A percentile compares a stretch with the other conserved stretches of the same genome.
phyloP scores from a whole-genome alignment of 2,113 vertebrate genomes.

The Thinocorus orbignyianus region DNA sequence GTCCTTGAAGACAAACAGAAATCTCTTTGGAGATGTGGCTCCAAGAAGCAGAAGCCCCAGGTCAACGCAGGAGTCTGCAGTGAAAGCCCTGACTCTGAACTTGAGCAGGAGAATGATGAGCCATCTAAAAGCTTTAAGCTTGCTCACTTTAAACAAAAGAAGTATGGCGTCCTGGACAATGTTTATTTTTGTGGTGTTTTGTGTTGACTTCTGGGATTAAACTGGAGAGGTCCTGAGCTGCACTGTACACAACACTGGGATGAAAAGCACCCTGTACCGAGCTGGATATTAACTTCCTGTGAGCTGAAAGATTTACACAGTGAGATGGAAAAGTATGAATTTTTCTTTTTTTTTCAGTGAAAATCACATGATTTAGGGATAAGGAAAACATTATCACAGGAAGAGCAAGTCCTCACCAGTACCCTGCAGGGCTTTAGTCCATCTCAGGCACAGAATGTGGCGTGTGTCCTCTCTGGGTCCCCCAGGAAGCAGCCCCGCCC shows the following conservation, averaged over 20 bases:
- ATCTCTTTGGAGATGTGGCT: background rate
- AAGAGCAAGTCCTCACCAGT: accelerated
- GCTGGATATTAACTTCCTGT: background rate
- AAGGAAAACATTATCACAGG: background rate
- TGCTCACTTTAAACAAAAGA: background rate
- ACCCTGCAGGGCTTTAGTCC: background rate
- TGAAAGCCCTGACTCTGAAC: background rate
- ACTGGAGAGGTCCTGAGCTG: background rate
- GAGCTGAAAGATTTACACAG: background rate
- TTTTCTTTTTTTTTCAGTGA: background rate
- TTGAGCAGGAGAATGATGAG: background rate
- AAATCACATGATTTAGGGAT: background rate
- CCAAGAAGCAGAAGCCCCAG: background rate
- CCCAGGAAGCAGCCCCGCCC: background rate
- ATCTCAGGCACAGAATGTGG: background rate
- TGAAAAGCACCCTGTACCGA: background rate
- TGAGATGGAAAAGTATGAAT: background rate
- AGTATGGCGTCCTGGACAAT: background rate
- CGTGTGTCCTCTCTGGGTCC: background rate
- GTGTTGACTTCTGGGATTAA: constrained; percentile 2
- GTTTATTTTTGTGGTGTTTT: constrained; percentile 14
- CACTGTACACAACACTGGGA: background rate
- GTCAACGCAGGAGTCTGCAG: background rate
- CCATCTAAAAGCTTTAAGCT: background rate
- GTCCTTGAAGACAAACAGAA: background rate